Evolutionary conservation across 2,113 vertebrate genomes (phyloP), one percentile per base, ranked within the genome.

Genomic region (Mustela nigripes): DNA sequence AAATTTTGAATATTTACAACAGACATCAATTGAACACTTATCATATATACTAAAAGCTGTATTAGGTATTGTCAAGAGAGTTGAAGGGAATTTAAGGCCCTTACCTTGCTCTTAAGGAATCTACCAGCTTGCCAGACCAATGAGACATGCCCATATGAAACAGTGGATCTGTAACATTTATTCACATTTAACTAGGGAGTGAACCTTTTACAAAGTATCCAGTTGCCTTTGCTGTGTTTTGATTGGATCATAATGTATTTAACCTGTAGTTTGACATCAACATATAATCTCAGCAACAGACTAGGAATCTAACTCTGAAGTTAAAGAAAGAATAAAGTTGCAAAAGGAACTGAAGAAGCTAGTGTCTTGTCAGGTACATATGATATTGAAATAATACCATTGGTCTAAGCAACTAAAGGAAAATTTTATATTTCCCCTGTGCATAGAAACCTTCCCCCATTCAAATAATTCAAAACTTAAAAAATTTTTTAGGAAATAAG

Each of bases 391-490:
- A 80, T 11, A 79, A 87, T 62, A 82, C 65, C 0, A 62, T 63
- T 39, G 36, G 58, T 33, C 58, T 2, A 90, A 4, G 10, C 69
- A 94, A 89, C 15, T 89, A 3, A 65, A 69, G 79, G 31, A 11
- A 26, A 26, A 28, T 26, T 1, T n/a, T 5, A 39, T 1, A 74
- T 69, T 81, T 84, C 87, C 58, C 67, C 26, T 79, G 4, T 24
- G 0, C 65, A 28, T 86, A n/a, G 80, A 65, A 33, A 45, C 1
- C 6, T 2, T 24, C 15, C 7, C 7, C 1, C 0, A 42, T 19
- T 76, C 10, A 78, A 74, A 53, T 93, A 84, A 53, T 21, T 74
- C 7, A 6, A 83, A 60, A 31, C 11, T 24, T 82, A 39, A 67
- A 60, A 28, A 69, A 50, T 31, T 28, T 28, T 36, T 67, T 79